A percentile compares a stretch with the other conserved stretches of the same genome.
Conservation (phyloP, 2,113 vertebrate genomes). For the Nanger granti region DNA sequence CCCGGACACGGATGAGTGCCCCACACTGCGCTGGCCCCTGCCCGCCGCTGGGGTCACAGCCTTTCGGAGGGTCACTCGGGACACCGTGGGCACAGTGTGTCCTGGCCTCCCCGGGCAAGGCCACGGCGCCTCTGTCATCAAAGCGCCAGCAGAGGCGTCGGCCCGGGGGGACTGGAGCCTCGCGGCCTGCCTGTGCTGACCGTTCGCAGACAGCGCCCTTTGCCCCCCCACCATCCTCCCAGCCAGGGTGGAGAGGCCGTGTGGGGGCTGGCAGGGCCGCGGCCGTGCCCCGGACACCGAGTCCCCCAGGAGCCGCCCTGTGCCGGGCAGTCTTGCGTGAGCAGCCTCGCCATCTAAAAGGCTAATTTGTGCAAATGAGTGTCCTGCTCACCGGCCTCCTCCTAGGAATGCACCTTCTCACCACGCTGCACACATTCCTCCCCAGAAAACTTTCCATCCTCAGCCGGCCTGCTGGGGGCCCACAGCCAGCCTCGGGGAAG, state of each 20-base stretch:
- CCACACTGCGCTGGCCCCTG: rapidly evolving
- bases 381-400: background rate
- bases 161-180: background rate
- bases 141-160: no score
- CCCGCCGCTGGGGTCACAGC: rapidly evolving
- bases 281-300: background rate
- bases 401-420: background rate
- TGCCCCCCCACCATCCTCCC: no score
- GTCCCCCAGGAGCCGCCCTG: background rate
- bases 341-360: constrained; percentile 50
- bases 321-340: constrained; percentile 35
- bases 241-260: background rate
- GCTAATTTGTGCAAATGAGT: constrained; percentile 62
- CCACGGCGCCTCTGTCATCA: rapidly evolving
- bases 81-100: rapidly evolving
- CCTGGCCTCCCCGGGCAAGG: rapidly evolving
- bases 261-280: background rate
- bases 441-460: constrained; percentile 50
- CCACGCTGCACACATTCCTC: background rate
- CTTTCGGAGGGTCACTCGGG: rapidly evolving
- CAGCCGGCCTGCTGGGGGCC: background rate
- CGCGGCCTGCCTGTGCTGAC: rapidly evolving
- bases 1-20: rapidly evolving
- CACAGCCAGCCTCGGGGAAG: background rate
- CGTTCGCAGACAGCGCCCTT: background rate